Evolutionary conservation across 1,140 invertebrate species (phyloP).

Genomic region (Riptortus pedestris): DNA sequence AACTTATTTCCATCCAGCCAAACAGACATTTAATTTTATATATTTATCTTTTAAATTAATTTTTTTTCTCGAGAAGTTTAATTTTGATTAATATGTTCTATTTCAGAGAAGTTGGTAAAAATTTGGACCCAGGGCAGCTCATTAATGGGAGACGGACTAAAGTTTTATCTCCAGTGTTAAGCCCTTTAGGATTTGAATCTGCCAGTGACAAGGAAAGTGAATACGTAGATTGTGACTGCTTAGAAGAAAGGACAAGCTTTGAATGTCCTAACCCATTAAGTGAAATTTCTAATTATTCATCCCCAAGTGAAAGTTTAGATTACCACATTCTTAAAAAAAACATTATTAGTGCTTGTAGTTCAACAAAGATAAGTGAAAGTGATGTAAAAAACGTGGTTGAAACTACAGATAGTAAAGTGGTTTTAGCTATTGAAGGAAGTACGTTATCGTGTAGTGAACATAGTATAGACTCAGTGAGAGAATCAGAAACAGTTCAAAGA

Average conservation of each 20-base stretch:
- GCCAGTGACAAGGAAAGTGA: constrained; percentile 28
- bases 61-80: too few relatives aligned
- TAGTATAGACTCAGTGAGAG: constrained; percentile 17
- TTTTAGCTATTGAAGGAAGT: constrained; percentile 16
- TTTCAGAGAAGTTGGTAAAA: neutral
- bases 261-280: neutral
- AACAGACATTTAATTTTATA: neutral
- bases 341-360: neutral
- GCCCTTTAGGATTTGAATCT: constrained; percentile 26
- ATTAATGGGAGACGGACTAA: neutral
- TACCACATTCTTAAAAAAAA: neutral
- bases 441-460: constrained; percentile 21
- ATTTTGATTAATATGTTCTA: neutral
- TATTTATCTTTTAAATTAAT: neutral
- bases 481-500: constrained; percentile 19
- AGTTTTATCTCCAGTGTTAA: constrained; percentile 19
- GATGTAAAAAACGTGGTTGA: neutral
- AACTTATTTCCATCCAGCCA: too few relatives aligned
- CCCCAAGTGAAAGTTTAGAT: neutral
- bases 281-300: constrained; percentile 1
- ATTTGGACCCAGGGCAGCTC: neutral
- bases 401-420: constrained; percentile 3
- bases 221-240: constrained; percentile 28
- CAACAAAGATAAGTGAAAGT: neutral
- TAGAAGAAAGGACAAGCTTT: constrained; percentile 21